These are phyloP conservation scores for Brachylomia viminalis DNA, from an alignment of 2,888 invertebrate genomes.

Conservation along the genomic window DNA sequence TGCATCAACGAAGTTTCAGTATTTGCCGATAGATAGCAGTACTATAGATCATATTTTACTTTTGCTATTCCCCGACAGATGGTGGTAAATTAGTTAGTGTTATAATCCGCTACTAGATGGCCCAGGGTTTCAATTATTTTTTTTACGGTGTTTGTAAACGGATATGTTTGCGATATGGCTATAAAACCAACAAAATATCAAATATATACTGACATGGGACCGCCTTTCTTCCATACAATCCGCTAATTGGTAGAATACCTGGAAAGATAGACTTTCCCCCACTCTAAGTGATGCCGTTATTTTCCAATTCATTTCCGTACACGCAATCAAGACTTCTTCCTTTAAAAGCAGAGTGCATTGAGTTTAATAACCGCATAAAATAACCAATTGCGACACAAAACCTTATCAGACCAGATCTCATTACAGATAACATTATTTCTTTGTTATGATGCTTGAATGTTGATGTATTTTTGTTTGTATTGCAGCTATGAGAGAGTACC, in stretches of 20 bases:
- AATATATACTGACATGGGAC: not conserved
- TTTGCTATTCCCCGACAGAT: conserved; percentile 67
- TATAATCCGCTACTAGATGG: conserved; percentile 58
- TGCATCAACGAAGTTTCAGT: conserved; percentile 4
- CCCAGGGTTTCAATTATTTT: not conserved
- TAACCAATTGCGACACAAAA: conserved; percentile 30
- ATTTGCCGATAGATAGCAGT: conserved; percentile 22
- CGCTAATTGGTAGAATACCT: not conserved
- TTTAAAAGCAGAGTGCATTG: not conserved
- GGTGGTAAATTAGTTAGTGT: conserved; percentile 31
- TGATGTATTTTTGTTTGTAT: conserved; percentile 16
- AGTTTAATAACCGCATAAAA: conserved; percentile 1
- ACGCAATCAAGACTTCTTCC: not conserved
- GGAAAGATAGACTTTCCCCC: not conserved
- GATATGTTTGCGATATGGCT: no score
- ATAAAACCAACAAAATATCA: not conserved
- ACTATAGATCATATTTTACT: not conserved
- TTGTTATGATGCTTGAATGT: conserved; percentile 28
- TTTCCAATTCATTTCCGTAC: not conserved
- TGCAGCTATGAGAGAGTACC: not conserved
- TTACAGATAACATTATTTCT: conserved; percentile 37
- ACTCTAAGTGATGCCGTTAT: not conserved
- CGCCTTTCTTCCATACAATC: not conserved
- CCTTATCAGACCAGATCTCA: conserved; percentile 44
- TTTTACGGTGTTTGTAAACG: not conserved